Evolutionary conservation across 2,888 invertebrate species (phyloP), one percentile per base, ranked within the genome.

Genomic region (Penaeus monodon): DNA sequence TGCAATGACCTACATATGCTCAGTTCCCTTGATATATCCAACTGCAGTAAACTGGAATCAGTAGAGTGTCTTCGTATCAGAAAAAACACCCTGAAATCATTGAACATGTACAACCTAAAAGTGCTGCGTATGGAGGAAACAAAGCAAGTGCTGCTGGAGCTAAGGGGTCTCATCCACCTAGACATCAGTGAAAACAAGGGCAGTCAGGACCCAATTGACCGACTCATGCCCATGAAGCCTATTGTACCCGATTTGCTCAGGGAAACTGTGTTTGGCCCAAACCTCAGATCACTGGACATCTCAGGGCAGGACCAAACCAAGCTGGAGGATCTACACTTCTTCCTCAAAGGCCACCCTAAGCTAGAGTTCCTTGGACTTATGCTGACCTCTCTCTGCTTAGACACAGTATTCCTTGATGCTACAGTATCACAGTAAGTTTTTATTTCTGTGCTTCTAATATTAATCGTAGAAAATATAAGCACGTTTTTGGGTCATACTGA

Each of bases 71-170:
- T 88, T 10, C 83, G 65, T 73, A 57, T 84, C 49, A 64, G 88
- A 38, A 86, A 86, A 74, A 81, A 84, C 20, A 88, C 85, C 77
- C 20, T 88, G 24, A 79, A 73, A 64, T 88, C 88, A 20, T 81
- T 88, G n/a, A 88, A 81, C 65, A 80, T 88, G 83, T 88, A 88
- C 66, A 88, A 88, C 74, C 76, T 88, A n/a, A 88, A 88, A 74
- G 88, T 88, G 29, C 57, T 88, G n/a, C 70, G 78, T 20, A 83
- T 83, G 78, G 83, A 86, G 6, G 86, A 88, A 66, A 88, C 88
- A 6, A 65, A 74, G 12, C 65, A 86, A 24, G 79, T 83, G 7
- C 57, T 88, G 44, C 38, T 86, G 10, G 88, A 88, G 22, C 74
- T 88, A 14, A 86, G 29, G 38, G 77, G 76, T 57, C 84, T 88